Percentiles rank a stretch among this genome's conserved stretches.
Conservation (phyloP, 2,797 vertebrate species). For the Mionectes olivaceus region DNA sequence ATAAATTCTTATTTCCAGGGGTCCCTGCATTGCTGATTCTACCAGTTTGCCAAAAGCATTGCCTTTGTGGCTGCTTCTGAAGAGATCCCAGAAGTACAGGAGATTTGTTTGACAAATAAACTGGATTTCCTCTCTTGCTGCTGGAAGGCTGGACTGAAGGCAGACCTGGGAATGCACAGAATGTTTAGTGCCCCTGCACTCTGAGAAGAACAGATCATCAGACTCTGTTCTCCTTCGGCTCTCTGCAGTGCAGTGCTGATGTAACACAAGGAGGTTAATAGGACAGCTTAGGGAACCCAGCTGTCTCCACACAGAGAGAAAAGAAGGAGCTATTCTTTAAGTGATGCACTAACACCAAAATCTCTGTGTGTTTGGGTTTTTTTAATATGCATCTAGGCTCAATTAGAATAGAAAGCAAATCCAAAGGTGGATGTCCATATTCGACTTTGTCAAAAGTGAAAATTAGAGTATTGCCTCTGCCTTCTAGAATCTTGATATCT, state of each 20-base stretch:
- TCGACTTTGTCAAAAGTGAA: neutral
- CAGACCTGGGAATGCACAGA: neutral
- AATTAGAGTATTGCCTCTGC: neutral
- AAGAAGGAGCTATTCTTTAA: neutral
- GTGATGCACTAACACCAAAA: neutral
- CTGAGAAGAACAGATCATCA: neutral
- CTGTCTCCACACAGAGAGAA: neutral
- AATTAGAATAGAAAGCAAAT: neutral
- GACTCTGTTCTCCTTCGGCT: neutral
- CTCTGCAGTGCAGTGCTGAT: neutral
- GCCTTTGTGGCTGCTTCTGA: neutral
- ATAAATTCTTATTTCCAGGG: neutral
- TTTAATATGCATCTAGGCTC: neutral
- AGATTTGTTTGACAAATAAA: neutral
- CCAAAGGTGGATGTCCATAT: neutral
- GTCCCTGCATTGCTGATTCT: neutral
- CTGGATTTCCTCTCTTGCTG: neutral
- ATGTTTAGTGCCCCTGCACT: neutral
- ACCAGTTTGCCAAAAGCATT: neutral
- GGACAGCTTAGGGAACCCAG: neutral
- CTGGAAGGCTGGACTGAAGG: neutral
- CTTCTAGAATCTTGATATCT: neutral
- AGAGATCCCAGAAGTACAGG: neutral
- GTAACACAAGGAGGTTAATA: neutral
- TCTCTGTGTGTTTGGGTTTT: fast-evolving